Percentiles rank a stretch among this genome's conserved stretches.
These are phyloP conservation scores for Ptyas mucosa DNA, from an alignment of 2,113 vertebrate genomes.

Conservation along the genomic window DNA sequence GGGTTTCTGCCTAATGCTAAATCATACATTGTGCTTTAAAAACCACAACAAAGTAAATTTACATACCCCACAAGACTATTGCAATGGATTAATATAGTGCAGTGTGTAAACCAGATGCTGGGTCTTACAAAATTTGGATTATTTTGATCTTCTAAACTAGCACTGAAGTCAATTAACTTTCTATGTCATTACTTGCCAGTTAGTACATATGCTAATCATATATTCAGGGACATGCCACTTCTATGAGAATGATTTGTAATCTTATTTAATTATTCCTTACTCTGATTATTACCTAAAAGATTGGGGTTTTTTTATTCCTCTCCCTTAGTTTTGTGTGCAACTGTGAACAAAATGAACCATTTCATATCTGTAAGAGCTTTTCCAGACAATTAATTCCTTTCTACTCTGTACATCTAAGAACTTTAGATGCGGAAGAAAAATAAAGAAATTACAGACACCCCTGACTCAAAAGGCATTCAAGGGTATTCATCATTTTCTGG, in stretches of 20 bases:
- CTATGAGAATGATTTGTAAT: background rate
- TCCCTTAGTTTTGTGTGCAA: background rate
- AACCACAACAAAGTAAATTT: background rate
- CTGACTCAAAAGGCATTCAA: background rate
- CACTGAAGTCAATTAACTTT: background rate
- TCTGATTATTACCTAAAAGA: background rate
- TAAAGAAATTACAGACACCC: background rate
- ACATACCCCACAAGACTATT: background rate
- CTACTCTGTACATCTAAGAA: background rate
- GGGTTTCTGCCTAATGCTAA: background rate
- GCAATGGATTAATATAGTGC: background rate
- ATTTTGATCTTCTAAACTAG: background rate
- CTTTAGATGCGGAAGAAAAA: background rate
- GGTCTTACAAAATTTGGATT: background rate
- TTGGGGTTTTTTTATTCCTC: background rate
- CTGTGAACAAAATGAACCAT: background rate
- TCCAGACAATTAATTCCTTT: background rate
- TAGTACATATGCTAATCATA: background rate
- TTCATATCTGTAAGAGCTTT: background rate
- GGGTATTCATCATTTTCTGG: conserved; percentile 5
- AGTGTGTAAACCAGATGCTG: background rate
- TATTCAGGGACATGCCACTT: background rate
- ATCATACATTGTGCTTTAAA: background rate
- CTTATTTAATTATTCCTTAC: background rate
- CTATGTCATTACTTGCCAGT: background rate